Percentiles rank a stretch among this genome's conserved stretches.
phyloP scores from a whole-genome alignment of 2,797 vertebrate genomes.

The Alfaro cultratus region DNA sequence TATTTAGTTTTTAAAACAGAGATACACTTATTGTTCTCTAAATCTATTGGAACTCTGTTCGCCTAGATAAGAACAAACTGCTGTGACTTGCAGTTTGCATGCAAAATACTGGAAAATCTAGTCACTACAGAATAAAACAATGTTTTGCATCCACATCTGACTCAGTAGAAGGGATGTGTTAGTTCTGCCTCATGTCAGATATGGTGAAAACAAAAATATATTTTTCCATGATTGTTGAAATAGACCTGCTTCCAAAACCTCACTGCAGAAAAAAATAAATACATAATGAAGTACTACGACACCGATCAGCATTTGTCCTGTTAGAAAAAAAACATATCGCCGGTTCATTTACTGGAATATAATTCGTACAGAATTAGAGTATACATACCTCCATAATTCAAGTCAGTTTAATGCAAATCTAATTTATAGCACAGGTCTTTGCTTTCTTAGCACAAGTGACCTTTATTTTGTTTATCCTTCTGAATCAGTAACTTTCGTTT shows the following conservation, averaged over 20 bases:
- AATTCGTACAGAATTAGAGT: neutral
- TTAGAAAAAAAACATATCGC: neutral
- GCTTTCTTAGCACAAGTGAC: neutral
- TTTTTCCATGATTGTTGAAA: neutral
- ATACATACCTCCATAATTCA: neutral
- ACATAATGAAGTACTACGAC: too few relatives aligned
- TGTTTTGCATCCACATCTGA: neutral
- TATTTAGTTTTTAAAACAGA: neutral
- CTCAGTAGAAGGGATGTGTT: neutral
- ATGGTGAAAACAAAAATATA: neutral
- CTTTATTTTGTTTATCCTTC: neutral
- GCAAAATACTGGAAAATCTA: neutral
- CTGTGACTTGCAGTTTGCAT: neutral
- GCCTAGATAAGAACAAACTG: neutral
- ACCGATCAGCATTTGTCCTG: neutral
- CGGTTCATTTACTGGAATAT: neutral
- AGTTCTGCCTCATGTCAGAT: neutral
- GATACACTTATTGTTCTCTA: neutral
- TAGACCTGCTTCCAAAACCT: neutral
- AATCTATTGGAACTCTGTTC: neutral
- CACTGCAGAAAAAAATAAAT: too few relatives aligned
- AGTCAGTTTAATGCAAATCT: neutral
- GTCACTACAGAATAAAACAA: neutral
- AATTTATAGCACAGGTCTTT: neutral
- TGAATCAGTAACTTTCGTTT: neutral